Base-by-base conservation (phyloP, 1,140 invertebrate genomes). In the Solenopsis invicta region DNA sequence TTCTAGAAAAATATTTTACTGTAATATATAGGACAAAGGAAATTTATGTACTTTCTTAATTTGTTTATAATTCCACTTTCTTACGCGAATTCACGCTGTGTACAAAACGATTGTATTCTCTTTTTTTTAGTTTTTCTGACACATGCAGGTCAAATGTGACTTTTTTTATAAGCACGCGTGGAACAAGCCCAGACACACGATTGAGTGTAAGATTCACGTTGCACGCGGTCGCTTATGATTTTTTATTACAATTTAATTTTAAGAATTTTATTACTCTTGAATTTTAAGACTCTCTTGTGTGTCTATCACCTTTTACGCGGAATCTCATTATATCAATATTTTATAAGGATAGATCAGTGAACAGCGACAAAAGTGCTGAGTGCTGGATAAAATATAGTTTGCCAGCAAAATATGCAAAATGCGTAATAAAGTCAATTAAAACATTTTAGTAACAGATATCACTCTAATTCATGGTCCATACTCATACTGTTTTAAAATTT, bases 241-340 rank as follows among this genome's bases (percentile, higher is more conserved):
- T 59, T 75, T 75, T 56, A 74, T 75, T 37, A 72, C 69, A 41
- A 56, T 59, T 75, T 75, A 75, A 75, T 75, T 75, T 41, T 75
- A 75, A 75, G 72, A 75, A 75, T 75, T 75, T 41, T 75, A 75
- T 59, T 52, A 59, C 4, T 59, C 37, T 13, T 34, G 4, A 59
- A 75, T 75, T n/a, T n/a, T n/a, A n/a, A n/a, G n/a, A n/a, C n/a
- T n/a, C n/a, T n/a, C n/a, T 52, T 52, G 34, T 75, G 29, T 54
- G 34, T 4, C 29, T 37, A 56, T 41, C n/a, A 59, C 24, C 34
- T 75, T 59, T 75, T 24, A 56, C 4, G 8, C 4, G 16, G 21
- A 59, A 45, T 75, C 12, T 59, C 13, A 3, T 13, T 45, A 75
- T 61, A 75, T n/a, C n/a, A n/a, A n/a, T 61, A 75, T 59, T 75